phyloP scores from a whole-genome alignment of 2,888 invertebrate genomes.

The Parnassius smintheus region DNA sequence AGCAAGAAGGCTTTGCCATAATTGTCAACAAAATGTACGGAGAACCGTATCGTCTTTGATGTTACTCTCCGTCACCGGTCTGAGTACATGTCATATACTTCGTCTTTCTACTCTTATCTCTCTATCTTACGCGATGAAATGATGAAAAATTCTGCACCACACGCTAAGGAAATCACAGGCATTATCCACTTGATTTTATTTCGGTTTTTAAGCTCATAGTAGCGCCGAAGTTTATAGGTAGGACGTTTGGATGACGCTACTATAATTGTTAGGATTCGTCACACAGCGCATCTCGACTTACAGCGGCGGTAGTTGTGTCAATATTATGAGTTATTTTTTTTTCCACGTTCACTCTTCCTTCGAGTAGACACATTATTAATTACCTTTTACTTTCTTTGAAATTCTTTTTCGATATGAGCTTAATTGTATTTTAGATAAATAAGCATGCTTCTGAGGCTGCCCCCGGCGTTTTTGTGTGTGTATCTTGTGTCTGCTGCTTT shows the following conservation, averaged over 20 bases:
- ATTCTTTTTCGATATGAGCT: neutral
- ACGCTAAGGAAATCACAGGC: too few relatives aligned
- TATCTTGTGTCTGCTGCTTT: constrained; percentile 30
- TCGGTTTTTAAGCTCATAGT: too few relatives aligned
- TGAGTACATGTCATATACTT: too few relatives aligned
- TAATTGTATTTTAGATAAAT: constrained; percentile 17
- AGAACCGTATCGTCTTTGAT: too few relatives aligned
- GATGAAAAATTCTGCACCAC: too few relatives aligned
- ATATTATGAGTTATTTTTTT: constrained; percentile 1
- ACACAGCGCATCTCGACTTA: constrained; percentile 1
- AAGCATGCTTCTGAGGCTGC: constrained; percentile 19
- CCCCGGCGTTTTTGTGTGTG: constrained; percentile 31
- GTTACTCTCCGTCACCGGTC: too few relatives aligned
- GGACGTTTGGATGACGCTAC: too few relatives aligned
- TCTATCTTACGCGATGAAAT: too few relatives aligned
- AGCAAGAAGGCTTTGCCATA: neutral
- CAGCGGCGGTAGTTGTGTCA: constrained; percentile 1
- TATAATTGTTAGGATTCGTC: neutral
- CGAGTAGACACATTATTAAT: neutral
- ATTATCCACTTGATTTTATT: too few relatives aligned
- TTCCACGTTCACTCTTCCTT: neutral
- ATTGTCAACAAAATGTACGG: too few relatives aligned
- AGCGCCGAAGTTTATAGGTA: too few relatives aligned
- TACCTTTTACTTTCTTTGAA: neutral
- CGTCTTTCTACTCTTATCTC: too few relatives aligned